Base-by-base conservation (phyloP, 2,113 vertebrate species). In the Rafetus swinhoei region DNA sequence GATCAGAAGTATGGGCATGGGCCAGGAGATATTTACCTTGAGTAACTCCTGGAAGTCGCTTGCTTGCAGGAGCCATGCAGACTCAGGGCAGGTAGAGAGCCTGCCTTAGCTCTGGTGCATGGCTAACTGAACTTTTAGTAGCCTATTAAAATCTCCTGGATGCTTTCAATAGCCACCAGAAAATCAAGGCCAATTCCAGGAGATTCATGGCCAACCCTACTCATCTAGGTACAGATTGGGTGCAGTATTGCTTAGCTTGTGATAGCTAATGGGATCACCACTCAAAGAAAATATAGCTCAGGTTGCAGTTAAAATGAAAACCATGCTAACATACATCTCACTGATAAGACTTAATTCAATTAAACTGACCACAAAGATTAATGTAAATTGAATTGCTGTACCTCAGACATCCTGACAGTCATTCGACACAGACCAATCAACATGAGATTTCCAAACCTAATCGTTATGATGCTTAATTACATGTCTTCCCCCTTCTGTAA, bases 271-370 rank as follows among this genome's bases (percentile, higher is more conserved):
- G 19, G 7, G 53, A 54, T 53, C 25, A 74, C 22, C 29, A 62
- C 59, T 62, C 59, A 53, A 59, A 86, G 84, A 84, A 27, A 90
- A 25, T 83, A 56, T 9, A 84, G 4, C 27, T 88, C 45, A 55
- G 27, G 52, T 69, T 72, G 18, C 76, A 88, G 55, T 79, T 86
- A 84, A 85, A 2, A 45, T 27, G 14, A 59, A 94, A 94, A 54
- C 16, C 5, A 90, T 81, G 29, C 82, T 60, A 89, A 62, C 15
- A 52, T 65, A 60, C 25, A 27, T 65, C 29, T 94, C 2, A 0
- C 50, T 81, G 60, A 88, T 92, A 89, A 94, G 85, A 39, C 16
- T 88, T 83, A 94, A 93, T 94, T 92, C 69, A 92, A 59, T 94
- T 92, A 93, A 95, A 65, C n/a, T 91, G 85, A 82, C 79, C 87